These are phyloP conservation scores for Aphrophora alni DNA, from an alignment of 2,888 invertebrate species.

Conservation along the genomic window DNA sequence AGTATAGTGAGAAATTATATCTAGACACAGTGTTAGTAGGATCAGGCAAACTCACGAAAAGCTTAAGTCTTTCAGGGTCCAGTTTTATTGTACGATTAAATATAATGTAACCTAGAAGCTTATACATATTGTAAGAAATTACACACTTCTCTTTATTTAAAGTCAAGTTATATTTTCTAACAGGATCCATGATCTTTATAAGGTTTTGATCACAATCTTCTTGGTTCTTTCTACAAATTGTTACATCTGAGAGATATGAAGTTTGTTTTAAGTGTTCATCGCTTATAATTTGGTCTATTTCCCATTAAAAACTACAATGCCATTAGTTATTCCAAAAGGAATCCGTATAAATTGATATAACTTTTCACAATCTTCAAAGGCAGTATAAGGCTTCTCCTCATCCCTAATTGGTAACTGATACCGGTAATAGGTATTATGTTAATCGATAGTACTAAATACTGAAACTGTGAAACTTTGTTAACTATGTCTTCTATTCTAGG, in stretches of 20 bases:
- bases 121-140: background rate
- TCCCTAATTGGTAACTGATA: background rate
- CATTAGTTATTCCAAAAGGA: constrained; percentile 18
- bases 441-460: background rate
- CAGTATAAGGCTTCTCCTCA: background rate
- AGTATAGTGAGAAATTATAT: no score
- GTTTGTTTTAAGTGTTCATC: background rate
- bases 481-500: background rate
- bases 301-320: constrained; percentile 7
- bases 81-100: background rate
- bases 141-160: background rate
- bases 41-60: background rate
- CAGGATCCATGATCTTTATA: background rate
- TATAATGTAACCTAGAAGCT: background rate
- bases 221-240: background rate
- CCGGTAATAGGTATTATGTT: background rate
- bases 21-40: background rate
- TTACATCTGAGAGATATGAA: background rate
- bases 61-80: background rate
- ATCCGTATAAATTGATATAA: constrained; percentile 10
- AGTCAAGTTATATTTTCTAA: background rate
- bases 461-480: background rate
- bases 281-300: background rate
- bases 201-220: constrained; percentile 17
- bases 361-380: background rate